Evolutionary conservation across 2,888 invertebrate species (phyloP).

Genomic region (Parnassius apollo): DNA sequence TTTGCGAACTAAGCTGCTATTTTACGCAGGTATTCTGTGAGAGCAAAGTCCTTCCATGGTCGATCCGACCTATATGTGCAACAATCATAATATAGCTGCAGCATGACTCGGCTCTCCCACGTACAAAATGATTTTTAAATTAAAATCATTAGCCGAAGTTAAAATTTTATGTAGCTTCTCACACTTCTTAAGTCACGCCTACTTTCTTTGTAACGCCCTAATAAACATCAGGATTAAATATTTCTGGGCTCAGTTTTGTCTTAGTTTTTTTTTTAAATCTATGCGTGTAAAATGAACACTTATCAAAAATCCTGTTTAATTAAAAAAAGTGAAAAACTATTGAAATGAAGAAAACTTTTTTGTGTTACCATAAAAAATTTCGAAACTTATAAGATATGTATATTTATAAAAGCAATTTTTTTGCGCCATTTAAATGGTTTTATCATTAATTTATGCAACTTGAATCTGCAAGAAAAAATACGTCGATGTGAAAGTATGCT

Average conservation of each 20-base stretch:
- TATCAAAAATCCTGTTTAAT: not conserved
- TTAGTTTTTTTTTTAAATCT: not conserved
- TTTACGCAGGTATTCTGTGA: no score
- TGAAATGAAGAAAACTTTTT: no score
- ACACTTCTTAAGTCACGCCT: constrained; percentile 7
- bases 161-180: constrained; percentile 17
- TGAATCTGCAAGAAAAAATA: constrained; percentile 13
- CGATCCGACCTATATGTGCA: no score
- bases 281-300: not conserved
- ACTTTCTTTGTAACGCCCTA: constrained; percentile 21
- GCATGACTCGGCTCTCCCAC: no score
- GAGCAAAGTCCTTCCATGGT: no score
- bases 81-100: no score
- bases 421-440: constrained; percentile 1
- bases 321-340: no score
- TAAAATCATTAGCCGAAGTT: not conserved
- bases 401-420: no score
- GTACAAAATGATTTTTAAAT: constrained; percentile 3
- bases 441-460: constrained; percentile 25
- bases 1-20: no score
- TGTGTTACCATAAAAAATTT: no score
- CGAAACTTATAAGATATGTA: no score
- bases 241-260: not conserved
- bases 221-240: constrained; percentile 20
- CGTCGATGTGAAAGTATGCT: constrained; percentile 34